phyloP scores from a whole-genome alignment of 2,113 vertebrate genomes.

The Oreochromis aureus region DNA sequence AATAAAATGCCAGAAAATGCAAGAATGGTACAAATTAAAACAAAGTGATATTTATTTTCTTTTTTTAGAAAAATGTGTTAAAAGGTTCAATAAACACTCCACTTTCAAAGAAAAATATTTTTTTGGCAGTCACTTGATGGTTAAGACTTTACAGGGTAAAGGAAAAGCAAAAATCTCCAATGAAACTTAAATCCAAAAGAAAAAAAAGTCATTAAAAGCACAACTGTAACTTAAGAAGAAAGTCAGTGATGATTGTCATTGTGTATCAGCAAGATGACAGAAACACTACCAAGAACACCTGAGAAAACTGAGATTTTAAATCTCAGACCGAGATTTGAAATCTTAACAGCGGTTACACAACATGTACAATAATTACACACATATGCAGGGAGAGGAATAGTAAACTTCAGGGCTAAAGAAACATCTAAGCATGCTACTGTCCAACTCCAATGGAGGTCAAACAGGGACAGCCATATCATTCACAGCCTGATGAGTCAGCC shows the following conservation, averaged over 20 bases:
- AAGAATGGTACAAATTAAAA: no score
- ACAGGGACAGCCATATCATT: neutral
- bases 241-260: neutral
- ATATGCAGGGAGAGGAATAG: neutral
- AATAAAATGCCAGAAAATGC: no score
- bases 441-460: neutral
- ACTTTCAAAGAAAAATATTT: neutral
- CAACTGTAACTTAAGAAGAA: neutral
- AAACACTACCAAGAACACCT: neutral
- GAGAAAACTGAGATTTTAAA: neutral
- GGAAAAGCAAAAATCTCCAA: neutral
- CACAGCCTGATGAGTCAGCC: neutral
- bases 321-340: neutral
- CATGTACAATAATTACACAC: neutral
- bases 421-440: neutral
- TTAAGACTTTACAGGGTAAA: neutral
- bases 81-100: neutral
- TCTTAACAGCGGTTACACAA: neutral
- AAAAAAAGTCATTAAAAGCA: neutral
- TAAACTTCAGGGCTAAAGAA: neutral
- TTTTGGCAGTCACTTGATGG: neutral
- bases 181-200: neutral
- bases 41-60: neutral
- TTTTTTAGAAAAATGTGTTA: neutral
- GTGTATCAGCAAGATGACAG: neutral